Conservation (phyloP, 2,113 vertebrate genomes). For the Albula glossodonta region DNA sequence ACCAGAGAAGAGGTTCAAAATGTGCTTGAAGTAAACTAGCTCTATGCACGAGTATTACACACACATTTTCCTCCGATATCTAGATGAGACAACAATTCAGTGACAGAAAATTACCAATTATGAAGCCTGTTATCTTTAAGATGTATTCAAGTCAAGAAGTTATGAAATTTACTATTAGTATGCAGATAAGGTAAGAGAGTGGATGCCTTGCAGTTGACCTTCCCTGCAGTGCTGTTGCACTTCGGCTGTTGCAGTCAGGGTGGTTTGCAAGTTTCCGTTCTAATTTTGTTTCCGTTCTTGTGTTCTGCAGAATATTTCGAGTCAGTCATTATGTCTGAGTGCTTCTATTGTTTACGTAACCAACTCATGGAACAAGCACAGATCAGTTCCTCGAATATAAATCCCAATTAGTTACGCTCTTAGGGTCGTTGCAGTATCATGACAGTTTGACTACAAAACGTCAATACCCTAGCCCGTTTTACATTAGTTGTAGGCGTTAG, state of each 20-base stretch:
- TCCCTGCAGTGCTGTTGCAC: constrained; percentile 1
- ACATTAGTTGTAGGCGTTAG: too few species aligned
- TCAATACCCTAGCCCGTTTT: too few species aligned
- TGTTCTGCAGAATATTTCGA: not conserved
- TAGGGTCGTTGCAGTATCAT: not conserved
- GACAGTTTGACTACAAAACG: not conserved
- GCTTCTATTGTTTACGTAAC: not conserved
- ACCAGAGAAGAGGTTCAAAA: not conserved
- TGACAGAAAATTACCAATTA: not conserved
- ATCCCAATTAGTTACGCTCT: not conserved
- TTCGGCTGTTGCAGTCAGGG: not conserved
- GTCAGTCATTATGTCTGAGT: not conserved
- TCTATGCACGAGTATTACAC: too few species aligned
- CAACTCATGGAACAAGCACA: not conserved
- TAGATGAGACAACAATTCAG: not conserved
- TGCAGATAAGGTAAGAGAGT: not conserved
- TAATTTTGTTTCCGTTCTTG: not conserved
- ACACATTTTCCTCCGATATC: not conserved
- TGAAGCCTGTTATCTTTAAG: not conserved
- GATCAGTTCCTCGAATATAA: not conserved
- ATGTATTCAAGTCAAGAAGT: not conserved
- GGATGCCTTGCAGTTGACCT: not conserved
- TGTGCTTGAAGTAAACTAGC: not conserved
- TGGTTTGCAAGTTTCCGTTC: not conserved
- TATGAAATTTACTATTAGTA: not conserved